These are phyloP conservation scores for Agrotis exclamationis DNA, from an alignment of 2,888 invertebrate genomes.

Conservation along the genomic window DNA sequence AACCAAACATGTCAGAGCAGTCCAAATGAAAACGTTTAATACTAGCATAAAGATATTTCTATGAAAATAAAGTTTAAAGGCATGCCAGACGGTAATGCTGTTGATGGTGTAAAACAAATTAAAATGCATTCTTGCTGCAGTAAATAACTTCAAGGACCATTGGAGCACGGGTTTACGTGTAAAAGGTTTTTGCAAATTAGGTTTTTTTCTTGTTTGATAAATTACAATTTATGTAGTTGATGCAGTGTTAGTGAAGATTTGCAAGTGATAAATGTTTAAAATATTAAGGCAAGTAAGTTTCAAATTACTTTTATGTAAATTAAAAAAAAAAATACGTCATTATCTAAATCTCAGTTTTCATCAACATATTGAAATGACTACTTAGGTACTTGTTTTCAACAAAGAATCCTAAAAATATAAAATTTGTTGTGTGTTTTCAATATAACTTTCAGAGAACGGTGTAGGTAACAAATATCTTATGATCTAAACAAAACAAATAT, in stretches of 20 bases:
- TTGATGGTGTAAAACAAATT: slow-evolving; percentile 77
- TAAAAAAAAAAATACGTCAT: background rate
- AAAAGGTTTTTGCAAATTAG: slow-evolving; percentile 42
- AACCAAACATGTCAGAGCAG: slow-evolving; percentile 11
- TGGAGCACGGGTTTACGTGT: slow-evolving; percentile 49
- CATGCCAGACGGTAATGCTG: slow-evolving; percentile 71
- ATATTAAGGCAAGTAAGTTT: background rate
- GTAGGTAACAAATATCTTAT: too few species aligned
- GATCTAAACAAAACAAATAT: too few species aligned
- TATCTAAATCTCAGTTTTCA: background rate
- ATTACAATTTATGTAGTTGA: background rate
- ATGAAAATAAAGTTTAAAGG: slow-evolving; percentile 57
- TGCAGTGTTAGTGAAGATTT: background rate
- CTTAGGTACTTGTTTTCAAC: background rate
- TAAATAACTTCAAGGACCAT: slow-evolving; percentile 71
- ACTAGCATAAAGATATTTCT: slow-evolving; percentile 60
- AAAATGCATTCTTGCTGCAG: slow-evolving; percentile 77
- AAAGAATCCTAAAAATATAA: background rate
- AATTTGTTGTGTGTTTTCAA: too few species aligned
- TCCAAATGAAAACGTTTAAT: slow-evolving; percentile 45
- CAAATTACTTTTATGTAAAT: background rate
- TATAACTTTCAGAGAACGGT: too few species aligned
- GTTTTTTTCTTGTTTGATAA: slow-evolving; percentile 25
- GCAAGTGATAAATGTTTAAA: background rate
- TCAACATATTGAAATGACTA: too few species aligned